phyloP scores from a whole-genome alignment of 2,113 vertebrate species.

The Callaeas wilsoni region DNA sequence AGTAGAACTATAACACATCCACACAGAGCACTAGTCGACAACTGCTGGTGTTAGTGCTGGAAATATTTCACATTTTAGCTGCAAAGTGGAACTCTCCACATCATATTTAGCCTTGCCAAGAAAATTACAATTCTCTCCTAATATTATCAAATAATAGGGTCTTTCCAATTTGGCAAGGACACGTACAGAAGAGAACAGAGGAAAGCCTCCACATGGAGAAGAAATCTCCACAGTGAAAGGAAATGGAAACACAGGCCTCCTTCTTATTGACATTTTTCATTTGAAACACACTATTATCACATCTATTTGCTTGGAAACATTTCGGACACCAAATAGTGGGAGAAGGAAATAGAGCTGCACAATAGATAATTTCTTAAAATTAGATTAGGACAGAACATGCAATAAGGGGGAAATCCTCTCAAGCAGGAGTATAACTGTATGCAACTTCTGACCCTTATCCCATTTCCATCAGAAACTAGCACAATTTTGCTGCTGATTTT shows the following conservation, averaged over 20 bases:
- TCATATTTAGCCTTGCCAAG: conserved; percentile 1
- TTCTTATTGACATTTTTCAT: background rate
- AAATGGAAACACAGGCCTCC: background rate
- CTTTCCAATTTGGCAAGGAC: conserved; percentile 37
- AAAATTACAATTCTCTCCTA: background rate
- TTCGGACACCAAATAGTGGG: background rate
- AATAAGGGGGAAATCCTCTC: conserved; percentile 9
- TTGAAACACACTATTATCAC: background rate
- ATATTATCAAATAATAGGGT: background rate
- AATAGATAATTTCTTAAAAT: background rate
- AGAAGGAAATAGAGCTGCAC: conserved; percentile 10
- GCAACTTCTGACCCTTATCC: background rate
- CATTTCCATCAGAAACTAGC: background rate
- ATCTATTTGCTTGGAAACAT: background rate
- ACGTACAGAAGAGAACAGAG: background rate
- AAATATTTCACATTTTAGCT: background rate
- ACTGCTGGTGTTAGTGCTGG: background rate
- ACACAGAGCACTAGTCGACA: background rate
- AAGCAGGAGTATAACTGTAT: background rate
- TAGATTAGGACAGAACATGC: background rate
- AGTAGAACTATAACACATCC: background rate
- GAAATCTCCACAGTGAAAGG: conserved; percentile 23
- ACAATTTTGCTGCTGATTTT: background rate
- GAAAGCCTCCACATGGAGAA: background rate
- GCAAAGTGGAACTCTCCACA: background rate